phyloP scores from a whole-genome alignment of 2,797 vertebrate genomes.

The Peromyscus nudipes region DNA sequence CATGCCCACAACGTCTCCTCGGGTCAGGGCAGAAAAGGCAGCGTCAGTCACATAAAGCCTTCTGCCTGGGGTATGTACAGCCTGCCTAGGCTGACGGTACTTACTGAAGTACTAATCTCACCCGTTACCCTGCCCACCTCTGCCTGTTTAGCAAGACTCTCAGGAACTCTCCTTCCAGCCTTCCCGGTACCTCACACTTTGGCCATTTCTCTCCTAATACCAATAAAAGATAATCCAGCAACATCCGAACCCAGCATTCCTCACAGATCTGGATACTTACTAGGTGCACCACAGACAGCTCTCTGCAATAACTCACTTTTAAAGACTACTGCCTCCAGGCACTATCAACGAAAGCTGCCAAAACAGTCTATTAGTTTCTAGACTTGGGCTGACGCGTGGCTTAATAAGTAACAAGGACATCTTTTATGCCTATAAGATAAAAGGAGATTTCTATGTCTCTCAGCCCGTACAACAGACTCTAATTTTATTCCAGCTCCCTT shows the following conservation, averaged over 20 bases:
- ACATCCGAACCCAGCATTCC: constrained; percentile 21
- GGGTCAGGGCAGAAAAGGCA: neutral
- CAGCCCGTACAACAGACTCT: neutral
- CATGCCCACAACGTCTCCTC: neutral
- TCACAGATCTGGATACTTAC: neutral
- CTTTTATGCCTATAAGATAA: neutral
- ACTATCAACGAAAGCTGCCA: neutral
- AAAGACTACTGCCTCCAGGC: constrained; percentile 50
- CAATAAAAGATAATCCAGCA: neutral
- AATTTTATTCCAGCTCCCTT: neutral
- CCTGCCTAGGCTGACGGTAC: neutral
- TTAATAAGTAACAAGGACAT: neutral
- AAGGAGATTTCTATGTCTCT: neutral
- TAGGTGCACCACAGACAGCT: neutral
- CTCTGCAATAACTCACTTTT: neutral
- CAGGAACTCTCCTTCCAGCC: neutral
- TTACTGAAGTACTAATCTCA: neutral
- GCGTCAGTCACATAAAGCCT: neutral
- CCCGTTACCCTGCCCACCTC: neutral
- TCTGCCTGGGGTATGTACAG: neutral
- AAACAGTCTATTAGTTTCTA: neutral
- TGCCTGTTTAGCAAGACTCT: neutral
- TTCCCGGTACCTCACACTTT: neutral
- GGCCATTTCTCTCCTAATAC: constrained; percentile 18
- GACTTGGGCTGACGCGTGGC: neutral